phyloP scores from a whole-genome alignment of 2,113 vertebrate species.

The Zosterops pallidus region DNA sequence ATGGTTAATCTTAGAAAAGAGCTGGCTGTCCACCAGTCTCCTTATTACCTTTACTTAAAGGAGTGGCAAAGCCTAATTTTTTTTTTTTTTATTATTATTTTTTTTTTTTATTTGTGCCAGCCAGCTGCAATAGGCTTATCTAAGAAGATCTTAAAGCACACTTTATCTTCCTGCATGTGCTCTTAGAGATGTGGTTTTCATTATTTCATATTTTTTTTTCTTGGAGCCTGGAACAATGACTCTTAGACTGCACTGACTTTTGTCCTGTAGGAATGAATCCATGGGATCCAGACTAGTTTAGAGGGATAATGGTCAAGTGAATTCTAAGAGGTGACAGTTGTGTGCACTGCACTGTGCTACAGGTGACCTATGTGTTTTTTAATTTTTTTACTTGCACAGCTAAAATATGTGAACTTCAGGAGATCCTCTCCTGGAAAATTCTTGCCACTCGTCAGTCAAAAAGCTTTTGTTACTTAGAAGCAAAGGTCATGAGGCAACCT shows the following conservation, averaged over 20 bases:
- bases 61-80: not conserved
- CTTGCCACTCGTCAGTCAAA: not conserved
- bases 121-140: not conserved
- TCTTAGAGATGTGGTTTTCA: not conserved
- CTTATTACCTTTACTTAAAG: not conserved
- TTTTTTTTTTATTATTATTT: not conserved
- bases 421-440: not conserved
- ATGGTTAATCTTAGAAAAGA: not conserved
- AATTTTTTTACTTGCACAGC: not conserved
- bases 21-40: not conserved
- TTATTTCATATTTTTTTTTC: not conserved
- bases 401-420: not conserved
- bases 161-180: not conserved
- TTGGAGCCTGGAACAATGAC: not conserved
- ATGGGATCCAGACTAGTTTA: not conserved
- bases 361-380: not conserved
- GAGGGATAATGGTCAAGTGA: not conserved
- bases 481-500: not conserved
- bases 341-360: not conserved
- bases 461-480: not conserved
- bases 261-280: not conserved
- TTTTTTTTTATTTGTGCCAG: not conserved
- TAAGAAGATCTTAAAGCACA: not conserved
- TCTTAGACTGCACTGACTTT: not conserved
- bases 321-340: not conserved